A percentile compares a stretch with the other conserved stretches of the same genome.
Evolutionary conservation across 2,888 invertebrate genomes (phyloP).

Genomic region (Bunonema sp.): DNA sequence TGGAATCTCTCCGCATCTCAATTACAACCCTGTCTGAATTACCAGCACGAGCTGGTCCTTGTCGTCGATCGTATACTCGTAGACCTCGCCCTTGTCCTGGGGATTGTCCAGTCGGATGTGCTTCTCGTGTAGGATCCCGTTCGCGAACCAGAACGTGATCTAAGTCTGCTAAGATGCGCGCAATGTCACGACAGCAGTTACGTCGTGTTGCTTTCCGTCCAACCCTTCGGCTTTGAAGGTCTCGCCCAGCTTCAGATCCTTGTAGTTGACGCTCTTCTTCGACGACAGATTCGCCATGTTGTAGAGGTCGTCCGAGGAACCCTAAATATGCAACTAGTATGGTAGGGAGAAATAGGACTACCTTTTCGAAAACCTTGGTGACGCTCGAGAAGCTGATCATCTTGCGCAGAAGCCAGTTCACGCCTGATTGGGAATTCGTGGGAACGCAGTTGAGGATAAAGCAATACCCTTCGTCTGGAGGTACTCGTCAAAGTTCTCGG

Average conservation of each 20-base stretch:
- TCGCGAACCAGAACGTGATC: slow-evolving; percentile 15
- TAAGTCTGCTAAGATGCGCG: too few relatives aligned
- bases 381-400: slow-evolving; percentile 36
- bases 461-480: slow-evolving; percentile 23
- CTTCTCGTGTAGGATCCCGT: slow-evolving; percentile 21
- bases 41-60: slow-evolving; percentile 31
- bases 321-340: slow-evolving; percentile 7
- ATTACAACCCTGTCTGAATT: too few relatives aligned
- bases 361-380: slow-evolving; percentile 22
- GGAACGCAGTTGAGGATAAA: too few relatives aligned
- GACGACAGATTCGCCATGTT: slow-evolving; percentile 28
- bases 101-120: slow-evolving; percentile 38
- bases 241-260: slow-evolving; percentile 28
- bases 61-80: slow-evolving; percentile 31
- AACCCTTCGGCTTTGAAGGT: slow-evolving; percentile 35
- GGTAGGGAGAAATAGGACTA: not conserved
- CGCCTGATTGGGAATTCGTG: too few relatives aligned
- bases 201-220: slow-evolving; percentile 30
- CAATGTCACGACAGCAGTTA: slow-evolving; percentile 4
- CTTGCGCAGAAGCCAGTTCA: slow-evolving; percentile 21
- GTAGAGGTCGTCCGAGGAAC: slow-evolving; percentile 14
- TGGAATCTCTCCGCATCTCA: too few relatives aligned
- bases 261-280: slow-evolving; percentile 27
- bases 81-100: slow-evolving; percentile 29
- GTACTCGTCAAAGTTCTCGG: slow-evolving; percentile 32